Evolutionary conservation across 1,140 invertebrate genomes (phyloP), one percentile per base, ranked within the genome.

Genomic region (Drosophila murphyi): DNA sequence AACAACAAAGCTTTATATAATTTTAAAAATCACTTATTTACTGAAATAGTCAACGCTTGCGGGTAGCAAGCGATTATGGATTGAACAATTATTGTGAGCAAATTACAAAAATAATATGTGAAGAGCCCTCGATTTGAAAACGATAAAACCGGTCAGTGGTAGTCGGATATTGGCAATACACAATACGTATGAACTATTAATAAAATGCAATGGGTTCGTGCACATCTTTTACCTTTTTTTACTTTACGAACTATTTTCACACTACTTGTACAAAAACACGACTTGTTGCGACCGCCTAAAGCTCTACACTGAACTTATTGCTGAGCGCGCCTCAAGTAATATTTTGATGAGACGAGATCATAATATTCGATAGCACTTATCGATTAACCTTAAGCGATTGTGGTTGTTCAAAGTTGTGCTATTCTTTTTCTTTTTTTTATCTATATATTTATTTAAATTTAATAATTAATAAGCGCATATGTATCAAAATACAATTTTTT

Each of bases 251-350:
- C 10, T 52, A 28, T 61, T 31, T 50, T 69, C 20, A 52, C 20
- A 57, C 5, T 0, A 32, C 10, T n/a, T 8, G 28, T 20, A 37
- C 52, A 6, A 29, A 51, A 51, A 57, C 61, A 64, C 51, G 12
- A 64, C 51, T 50, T 48, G 10, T 10, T 41, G 20, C 28, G 41
- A 43, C 37, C 29, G 43, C 52, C 20, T 47, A 28, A 61, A 45
- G 20, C 20, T 61, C 52, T 31, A 10, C 12, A 69, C 67, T 69
- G 57, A 54, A 39, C 57, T 37, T 45, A 6, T 34, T 41, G 39
- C 37, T 12, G 56, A 69, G 56, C 67, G 55, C 65, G 67, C 37
- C 67, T 61, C 47, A 12, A 61, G 32, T 69, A 61, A 52, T 69
- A 61, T 61, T 39, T 34, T 31, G 43, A 50, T 32, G 34, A 7